Conservation (phyloP, 2,888 invertebrate genomes). For the Meliscaeva auricollis region DNA sequence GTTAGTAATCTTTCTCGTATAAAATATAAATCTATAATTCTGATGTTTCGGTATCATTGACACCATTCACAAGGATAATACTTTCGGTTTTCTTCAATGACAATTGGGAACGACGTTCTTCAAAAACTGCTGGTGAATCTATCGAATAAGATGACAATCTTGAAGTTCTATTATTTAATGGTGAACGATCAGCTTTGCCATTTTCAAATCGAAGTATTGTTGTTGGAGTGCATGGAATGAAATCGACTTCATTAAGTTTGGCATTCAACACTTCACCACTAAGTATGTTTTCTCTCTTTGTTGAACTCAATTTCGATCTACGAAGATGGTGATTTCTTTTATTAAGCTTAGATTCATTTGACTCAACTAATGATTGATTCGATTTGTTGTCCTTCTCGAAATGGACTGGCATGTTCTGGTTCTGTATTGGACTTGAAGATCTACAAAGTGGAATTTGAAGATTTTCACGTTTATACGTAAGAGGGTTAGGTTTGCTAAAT, state of each 20-base stretch:
- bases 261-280: background rate
- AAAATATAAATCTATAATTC: conserved; percentile 37
- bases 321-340: background rate
- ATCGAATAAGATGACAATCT: conserved; percentile 25
- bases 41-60: conserved; percentile 77
- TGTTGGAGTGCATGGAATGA: conserved; percentile 27
- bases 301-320: background rate
- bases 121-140: conserved; percentile 75
- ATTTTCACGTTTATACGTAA: background rate
- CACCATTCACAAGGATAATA: conserved; percentile 78
- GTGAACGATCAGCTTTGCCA: conserved; percentile 25
- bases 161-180: conserved; percentile 28
- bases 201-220: conserved; percentile 57
- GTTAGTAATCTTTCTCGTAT: background rate
- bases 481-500: background rate
- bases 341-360: background rate
- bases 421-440: background rate
- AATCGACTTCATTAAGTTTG: conserved; percentile 32
- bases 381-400: background rate
- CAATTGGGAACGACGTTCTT: conserved; percentile 77
- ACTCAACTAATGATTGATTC: background rate
- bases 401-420: background rate
- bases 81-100: conserved; percentile 77
- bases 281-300: background rate
- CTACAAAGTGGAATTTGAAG: background rate